Conservation (phyloP, 2,888 invertebrate species). For the Stramonita haemastoma region DNA sequence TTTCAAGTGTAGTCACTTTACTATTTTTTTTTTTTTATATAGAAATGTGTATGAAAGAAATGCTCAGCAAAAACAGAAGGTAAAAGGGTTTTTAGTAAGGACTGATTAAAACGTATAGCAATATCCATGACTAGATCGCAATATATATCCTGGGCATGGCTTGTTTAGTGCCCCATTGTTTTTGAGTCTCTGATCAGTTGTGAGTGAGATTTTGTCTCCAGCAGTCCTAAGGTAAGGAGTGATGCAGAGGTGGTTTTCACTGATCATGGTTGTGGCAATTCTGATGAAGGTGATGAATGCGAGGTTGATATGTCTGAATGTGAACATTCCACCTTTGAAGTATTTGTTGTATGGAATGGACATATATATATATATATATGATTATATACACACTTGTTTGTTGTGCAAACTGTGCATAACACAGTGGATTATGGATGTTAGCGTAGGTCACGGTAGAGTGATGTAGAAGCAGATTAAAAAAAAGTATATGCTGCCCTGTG, state of each 20-base stretch:
- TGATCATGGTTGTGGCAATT: slow-evolving; percentile 15
- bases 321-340: background rate
- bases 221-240: too few species aligned
- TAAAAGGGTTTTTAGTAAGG: too few species aligned
- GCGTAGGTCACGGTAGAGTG: background rate
- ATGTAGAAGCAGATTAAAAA: background rate
- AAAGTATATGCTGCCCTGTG: background rate
- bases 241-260: background rate
- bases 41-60: too few species aligned
- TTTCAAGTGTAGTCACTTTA: too few species aligned
- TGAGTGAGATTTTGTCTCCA: too few species aligned
- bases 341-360: background rate
- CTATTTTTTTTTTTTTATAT: too few species aligned
- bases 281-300: background rate
- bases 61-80: background rate
- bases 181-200: background rate
- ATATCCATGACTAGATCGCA: too few species aligned
- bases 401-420: too few species aligned
- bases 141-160: background rate
- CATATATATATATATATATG: background rate
- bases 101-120: too few species aligned
- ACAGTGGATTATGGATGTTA: background rate
- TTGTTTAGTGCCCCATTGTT: background rate
- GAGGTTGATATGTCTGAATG: background rate
- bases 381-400: background rate